phyloP scores from a whole-genome alignment of 2,113 vertebrate genomes.

The Hylia prasina region DNA sequence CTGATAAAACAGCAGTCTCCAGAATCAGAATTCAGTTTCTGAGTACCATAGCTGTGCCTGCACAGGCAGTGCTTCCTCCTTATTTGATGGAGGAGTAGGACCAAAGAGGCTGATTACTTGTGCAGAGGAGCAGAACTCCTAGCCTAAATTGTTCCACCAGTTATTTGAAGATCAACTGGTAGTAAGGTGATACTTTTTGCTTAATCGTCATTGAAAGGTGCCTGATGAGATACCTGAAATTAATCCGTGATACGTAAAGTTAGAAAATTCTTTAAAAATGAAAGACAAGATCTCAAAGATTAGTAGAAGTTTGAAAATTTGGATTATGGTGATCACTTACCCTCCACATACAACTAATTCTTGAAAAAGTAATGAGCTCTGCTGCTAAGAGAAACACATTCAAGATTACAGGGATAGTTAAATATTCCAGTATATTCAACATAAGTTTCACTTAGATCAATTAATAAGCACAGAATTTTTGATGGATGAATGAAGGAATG shows the following conservation, averaged over 20 bases:
- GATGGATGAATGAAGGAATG: not conserved
- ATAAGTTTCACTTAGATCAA: not conserved
- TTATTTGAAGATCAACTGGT: not conserved
- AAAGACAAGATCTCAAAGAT: not conserved
- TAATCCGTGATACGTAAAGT: not conserved
- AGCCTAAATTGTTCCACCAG: not conserved
- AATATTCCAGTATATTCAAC: not conserved
- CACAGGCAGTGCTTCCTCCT: not conserved
- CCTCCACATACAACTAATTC: not conserved
- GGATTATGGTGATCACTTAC: not conserved
- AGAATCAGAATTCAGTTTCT: not conserved
- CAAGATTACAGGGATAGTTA: not conserved
- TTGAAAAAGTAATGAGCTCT: not conserved
- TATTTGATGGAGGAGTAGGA: not conserved
- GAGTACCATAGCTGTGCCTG: not conserved
- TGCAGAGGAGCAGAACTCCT: not conserved
- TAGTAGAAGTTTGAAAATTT: not conserved
- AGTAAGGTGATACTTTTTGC: not conserved
- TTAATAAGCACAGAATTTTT: not conserved
- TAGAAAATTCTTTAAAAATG: not conserved
- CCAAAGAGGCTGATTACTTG: not conserved
- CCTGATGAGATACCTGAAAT: not conserved
- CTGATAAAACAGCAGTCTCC: not conserved
- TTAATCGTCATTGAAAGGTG: not conserved
- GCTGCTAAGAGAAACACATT: not conserved